Evolutionary conservation across 23 tunicate species (phyloP), one percentile per base, ranked within the genome.

Genomic region (Trididemnum nubilum): DNA sequence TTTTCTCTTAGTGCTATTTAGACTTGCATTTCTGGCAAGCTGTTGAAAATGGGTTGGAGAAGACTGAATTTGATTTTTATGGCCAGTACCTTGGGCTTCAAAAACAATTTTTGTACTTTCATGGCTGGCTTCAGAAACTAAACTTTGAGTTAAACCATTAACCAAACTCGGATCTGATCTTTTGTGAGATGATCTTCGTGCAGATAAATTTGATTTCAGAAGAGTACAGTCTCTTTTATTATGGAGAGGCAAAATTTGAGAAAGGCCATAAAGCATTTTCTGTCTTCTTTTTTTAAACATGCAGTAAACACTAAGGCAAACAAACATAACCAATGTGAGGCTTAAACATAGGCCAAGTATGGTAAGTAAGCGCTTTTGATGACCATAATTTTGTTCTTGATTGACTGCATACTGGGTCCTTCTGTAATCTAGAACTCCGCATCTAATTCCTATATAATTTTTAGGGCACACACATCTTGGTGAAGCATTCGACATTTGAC

Each of bases 281-380:
- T n/a, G 9, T 73, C 79, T 73, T 73, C 33, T 73, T 23, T 39
- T 40, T 24, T 73, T 73, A 38, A 73, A 73, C 59, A 73, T 22
- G 59, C 79, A 73, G 59, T 73, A 73, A 24, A 73, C 79, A 37
- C 33, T 27, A 15, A 73, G 12, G 32, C 59, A 73, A 34, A 73
- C 27, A 12, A 73, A 38, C 27, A 73, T 5, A 15, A 73, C 59
- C 7, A 40, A 29, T 12, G 38, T n/a, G 2, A 73, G 7, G 19
- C 35, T 59, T 2, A 73, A 5, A 44, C 79, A 73, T 27, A 73
- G 26, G 34, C 79, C 79, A 23, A 73, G 36, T 12, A 73, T 33
- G 12, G 79, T 59, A 21, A 73, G 9, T 2, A 73, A 9, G 26
- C 29, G 27, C 79, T 73, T 31, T 29, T 44, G 59, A 38, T 73